Conservation (phyloP, 2,797 vertebrate species). For the Cossypha heuglini region DNA sequence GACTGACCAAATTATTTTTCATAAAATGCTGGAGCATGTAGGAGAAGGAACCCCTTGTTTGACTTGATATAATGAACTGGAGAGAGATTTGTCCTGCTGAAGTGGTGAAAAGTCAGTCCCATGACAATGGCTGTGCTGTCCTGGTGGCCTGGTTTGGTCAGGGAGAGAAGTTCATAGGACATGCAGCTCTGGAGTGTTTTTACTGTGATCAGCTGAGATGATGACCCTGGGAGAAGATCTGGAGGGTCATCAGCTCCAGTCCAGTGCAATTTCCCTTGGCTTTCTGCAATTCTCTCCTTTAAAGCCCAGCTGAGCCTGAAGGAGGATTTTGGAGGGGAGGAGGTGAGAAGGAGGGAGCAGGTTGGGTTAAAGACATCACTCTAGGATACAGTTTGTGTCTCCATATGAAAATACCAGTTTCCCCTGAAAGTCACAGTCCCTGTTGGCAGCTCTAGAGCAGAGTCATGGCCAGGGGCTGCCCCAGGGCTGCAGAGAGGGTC, state of each 20-base stretch:
- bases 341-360: accelerated
- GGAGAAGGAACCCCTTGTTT: neutral
- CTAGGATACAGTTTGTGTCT: neutral
- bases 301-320: neutral
- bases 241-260: neutral
- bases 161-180: neutral
- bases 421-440: accelerated
- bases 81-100: neutral
- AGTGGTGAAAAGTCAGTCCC: neutral
- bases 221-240: neutral
- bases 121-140: neutral
- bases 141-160: neutral
- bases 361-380: neutral
- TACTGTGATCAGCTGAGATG: neutral
- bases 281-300: neutral
- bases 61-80: neutral
- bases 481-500: neutral
- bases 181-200: accelerated
- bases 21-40: neutral
- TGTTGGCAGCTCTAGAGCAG: neutral
- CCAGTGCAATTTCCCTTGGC: neutral
- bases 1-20: neutral
- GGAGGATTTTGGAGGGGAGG: neutral
- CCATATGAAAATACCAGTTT: accelerated
- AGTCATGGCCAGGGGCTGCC: neutral